phyloP scores from a whole-genome alignment of 2,888 invertebrate species.

The Clostera curtula region DNA sequence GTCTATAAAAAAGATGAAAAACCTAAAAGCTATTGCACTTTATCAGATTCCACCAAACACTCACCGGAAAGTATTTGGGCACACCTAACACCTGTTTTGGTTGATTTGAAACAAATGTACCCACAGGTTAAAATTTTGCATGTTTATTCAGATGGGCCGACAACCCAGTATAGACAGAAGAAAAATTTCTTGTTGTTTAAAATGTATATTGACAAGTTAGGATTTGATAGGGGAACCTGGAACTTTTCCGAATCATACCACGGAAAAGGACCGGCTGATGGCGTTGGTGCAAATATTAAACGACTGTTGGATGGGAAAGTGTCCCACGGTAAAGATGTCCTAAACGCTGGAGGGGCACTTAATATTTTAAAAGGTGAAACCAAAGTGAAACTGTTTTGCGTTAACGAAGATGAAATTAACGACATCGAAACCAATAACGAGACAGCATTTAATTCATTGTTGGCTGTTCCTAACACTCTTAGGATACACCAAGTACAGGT shows the following conservation, averaged over 20 bases:
- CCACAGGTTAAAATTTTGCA: slow-evolving; percentile 1
- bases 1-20: slow-evolving; percentile 3
- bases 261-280: slow-evolving; percentile 3
- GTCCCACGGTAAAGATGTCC: slow-evolving; percentile 2
- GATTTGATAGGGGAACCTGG: slow-evolving; percentile 3
- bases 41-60: slow-evolving; percentile 2
- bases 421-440: slow-evolving; percentile 1
- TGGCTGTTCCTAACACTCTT: slow-evolving; percentile 2
- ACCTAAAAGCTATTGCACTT: slow-evolving; percentile 2
- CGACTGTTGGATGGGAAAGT: slow-evolving; percentile 2
- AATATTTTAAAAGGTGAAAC: slow-evolving; percentile 1
- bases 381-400: slow-evolving; percentile 1
- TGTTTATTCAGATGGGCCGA: slow-evolving; percentile 4
- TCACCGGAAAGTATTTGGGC: slow-evolving; percentile 4
- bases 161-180: slow-evolving; percentile 1
- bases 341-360: neutral
- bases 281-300: slow-evolving; percentile 2
- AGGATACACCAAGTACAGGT: slow-evolving; percentile 3
- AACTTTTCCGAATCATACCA: slow-evolving; percentile 2
- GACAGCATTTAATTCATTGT: too few species aligned
- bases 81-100: slow-evolving; percentile 1
- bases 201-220: slow-evolving; percentile 1
- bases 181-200: slow-evolving; percentile 3
- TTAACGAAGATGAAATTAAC: slow-evolving; percentile 1
- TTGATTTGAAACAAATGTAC: slow-evolving; percentile 4